Base-by-base conservation (phyloP, 1,140 invertebrate genomes). In the Drosophila carrolli region DNA sequence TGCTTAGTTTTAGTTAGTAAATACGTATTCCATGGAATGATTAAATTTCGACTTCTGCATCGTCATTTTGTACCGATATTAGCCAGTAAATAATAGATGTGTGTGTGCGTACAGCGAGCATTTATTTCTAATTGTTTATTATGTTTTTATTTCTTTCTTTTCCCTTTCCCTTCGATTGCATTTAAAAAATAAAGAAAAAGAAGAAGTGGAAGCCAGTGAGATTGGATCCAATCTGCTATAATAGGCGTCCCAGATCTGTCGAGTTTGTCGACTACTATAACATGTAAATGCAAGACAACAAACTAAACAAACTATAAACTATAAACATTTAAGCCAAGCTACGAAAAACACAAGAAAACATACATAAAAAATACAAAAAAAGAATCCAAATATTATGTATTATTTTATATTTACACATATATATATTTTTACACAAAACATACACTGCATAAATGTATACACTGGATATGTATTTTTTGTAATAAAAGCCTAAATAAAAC, bases 151-250 rank as follows among this genome's bases (percentile, higher is more conserved):
- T 88, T 90, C 53, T 86, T 86, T 91, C 66, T 80, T 84, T 88
- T 81, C 54, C 38, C 67, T 72, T 62, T 60, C 76, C 81, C 60
- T 84, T 68, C 47, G 54, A 75, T 57, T 75, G 73, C 71, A 84
- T 83, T 85, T 78, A 57, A 53, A 91, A 51, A 53, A 37, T 51
- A 53, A 53, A 53, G 85, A 91, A 89, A 78, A 90, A 86, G 90
- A 92, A 92, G 80, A 91, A 89, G 82, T 92, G 91, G 91, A 92
- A 83, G 72, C 91, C 91, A 74, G 91, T 92, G 56, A 90, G 91
- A 91, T 91, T 92, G 78, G 91, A 92, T 91, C 89, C 86, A 77
- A 91, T 91, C 73, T 92, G 86, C 78, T 92, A 86, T 81, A 65
- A 40, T 66, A 89, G 86, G 66, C 91, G 81, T 59, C 85, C 85